Percentiles rank a stretch among this genome's conserved stretches.
phyloP scores from a whole-genome alignment of 2,113 vertebrate species.

The Oreotragus oreotragus region DNA sequence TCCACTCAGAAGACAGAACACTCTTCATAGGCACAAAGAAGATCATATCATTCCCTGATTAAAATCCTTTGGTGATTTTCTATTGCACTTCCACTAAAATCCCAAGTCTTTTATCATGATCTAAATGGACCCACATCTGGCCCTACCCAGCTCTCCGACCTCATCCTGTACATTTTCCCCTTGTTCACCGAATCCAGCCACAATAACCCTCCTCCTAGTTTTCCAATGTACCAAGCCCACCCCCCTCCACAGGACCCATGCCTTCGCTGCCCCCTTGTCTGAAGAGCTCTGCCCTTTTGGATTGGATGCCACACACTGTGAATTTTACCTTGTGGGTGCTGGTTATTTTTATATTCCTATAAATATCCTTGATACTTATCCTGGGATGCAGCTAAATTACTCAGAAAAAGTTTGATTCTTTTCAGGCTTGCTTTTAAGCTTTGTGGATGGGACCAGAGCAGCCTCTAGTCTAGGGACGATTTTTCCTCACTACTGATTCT shows the following conservation, averaged over 20 bases:
- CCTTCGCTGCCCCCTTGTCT: background rate
- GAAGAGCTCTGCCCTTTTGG: background rate
- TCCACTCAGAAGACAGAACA: background rate
- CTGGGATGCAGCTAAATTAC: background rate
- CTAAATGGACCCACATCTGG: background rate
- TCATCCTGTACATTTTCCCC: background rate
- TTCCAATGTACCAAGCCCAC: background rate
- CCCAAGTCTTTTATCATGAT: background rate
- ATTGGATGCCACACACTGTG: background rate
- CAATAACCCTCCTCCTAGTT: background rate
- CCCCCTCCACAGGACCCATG: background rate
- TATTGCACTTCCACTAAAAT: background rate
- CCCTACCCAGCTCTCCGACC: background rate
- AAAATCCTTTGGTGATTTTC: background rate
- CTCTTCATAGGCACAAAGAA: background rate
- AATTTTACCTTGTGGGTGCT: background rate
- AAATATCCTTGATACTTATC: background rate
- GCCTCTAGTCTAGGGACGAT: background rate
- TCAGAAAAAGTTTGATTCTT: slow-evolving; percentile 21
- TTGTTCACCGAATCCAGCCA: background rate
- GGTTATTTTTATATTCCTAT: background rate
- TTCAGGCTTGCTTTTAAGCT: background rate
- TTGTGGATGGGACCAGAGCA: background rate
- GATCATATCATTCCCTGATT: background rate
- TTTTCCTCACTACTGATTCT: background rate